These are phyloP conservation scores for Plestiodon gilberti DNA, from an alignment of 2,113 vertebrate genomes.

Conservation along the genomic window DNA sequence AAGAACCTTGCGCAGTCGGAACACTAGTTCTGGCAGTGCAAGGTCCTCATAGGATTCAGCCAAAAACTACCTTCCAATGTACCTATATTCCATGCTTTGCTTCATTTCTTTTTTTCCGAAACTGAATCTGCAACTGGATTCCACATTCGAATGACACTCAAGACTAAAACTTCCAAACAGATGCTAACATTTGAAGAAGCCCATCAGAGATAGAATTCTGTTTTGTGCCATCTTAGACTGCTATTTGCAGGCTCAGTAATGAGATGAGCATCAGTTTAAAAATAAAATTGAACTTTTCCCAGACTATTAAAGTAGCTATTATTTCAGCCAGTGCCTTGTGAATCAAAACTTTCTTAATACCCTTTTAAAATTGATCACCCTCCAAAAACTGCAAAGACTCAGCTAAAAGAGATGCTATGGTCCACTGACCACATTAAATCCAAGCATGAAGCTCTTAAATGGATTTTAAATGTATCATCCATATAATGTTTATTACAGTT, in stretches of 20 bases:
- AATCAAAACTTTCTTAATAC: conserved; percentile 14
- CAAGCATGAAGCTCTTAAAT: conserved; percentile 9
- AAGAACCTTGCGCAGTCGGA: too few relatives aligned
- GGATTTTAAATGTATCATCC: conserved; percentile 42
- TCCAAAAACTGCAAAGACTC: conserved; percentile 21
- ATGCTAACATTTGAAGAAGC: neutral
- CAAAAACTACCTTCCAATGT: neutral
- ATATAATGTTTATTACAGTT: conserved; percentile 29
- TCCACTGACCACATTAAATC: neutral
- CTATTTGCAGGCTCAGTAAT: conserved; percentile 9
- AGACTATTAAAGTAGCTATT: neutral
- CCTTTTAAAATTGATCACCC: conserved; percentile 32
- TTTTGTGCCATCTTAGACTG: neutral
- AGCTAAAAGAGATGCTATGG: conserved; percentile 23
- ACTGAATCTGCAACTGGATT: neutral
- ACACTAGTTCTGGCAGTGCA: too few relatives aligned
- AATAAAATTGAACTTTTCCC: neutral
- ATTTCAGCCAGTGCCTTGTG: conserved; percentile 19
- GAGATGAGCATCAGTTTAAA: neutral
- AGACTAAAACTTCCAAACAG: neutral
- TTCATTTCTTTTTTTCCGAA: neutral
- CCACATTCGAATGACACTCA: neutral
- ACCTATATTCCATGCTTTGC: neutral
- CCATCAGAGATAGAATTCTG: neutral
- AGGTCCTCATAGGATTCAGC: too few relatives aligned